These are phyloP conservation scores for Microchrysa polita DNA, from an alignment of 2,888 invertebrate species.

Conservation along the genomic window DNA sequence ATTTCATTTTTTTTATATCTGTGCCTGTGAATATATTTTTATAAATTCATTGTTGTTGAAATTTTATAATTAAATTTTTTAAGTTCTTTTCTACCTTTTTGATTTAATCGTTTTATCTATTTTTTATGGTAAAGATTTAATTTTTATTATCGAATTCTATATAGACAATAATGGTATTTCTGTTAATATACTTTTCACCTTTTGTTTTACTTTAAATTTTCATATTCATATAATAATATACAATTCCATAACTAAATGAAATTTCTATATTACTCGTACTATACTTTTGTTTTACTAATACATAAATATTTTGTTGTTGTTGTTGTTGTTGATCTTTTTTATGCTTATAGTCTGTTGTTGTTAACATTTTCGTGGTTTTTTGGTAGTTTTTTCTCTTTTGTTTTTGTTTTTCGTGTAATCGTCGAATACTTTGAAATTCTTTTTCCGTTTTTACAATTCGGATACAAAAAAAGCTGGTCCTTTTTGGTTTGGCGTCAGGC, in stretches of 20 bases:
- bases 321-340: background rate
- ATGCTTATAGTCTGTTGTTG: too few relatives aligned
- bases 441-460: slow-evolving; percentile 2
- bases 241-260: slow-evolving; percentile 22
- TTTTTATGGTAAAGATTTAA: background rate
- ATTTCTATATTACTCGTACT: slow-evolving; percentile 1
- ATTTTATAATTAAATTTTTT: slow-evolving; percentile 21
- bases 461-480: slow-evolving; percentile 36
- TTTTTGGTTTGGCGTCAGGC: slow-evolving; percentile 28
- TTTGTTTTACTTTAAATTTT: too few relatives aligned
- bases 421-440: slow-evolving; percentile 35
- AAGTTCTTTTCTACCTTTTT: slow-evolving; percentile 18
- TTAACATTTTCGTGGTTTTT: slow-evolving; percentile 18
- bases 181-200: background rate
- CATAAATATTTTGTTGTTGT: background rate
- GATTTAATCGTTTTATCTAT: slow-evolving; percentile 15
- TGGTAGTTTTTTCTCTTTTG: slow-evolving; percentile 1
- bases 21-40: slow-evolving; percentile 22
- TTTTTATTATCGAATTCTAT: background rate
- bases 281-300: too few relatives aligned
- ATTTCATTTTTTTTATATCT: background rate
- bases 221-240: slow-evolving; percentile 1
- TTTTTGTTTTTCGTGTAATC: slow-evolving; percentile 36
- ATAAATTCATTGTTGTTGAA: slow-evolving; percentile 44
- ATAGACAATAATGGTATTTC: too few relatives aligned